A percentile compares a stretch with the other conserved stretches of the same genome.
phyloP scores from a whole-genome alignment of 2,113 vertebrate genomes.

The Xiphorhynchus elegans region DNA sequence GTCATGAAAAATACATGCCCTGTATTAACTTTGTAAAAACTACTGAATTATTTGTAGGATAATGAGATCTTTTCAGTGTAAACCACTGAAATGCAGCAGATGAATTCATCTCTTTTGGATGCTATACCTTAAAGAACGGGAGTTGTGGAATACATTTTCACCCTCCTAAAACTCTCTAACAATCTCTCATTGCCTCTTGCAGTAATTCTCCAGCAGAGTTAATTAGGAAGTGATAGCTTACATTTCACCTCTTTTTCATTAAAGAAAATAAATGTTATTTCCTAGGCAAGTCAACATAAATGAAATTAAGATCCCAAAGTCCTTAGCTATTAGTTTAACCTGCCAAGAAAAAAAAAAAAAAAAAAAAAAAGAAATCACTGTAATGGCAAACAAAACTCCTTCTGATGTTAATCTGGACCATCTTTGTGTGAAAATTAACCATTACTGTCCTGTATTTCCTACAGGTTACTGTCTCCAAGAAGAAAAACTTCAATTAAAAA shows the following conservation, averaged over 20 bases:
- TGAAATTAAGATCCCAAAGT: neutral
- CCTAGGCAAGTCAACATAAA: neutral
- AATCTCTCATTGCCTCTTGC: neutral
- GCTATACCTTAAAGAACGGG: neutral
- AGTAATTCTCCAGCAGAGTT: neutral
- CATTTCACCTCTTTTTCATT: neutral
- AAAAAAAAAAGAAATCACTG: neutral
- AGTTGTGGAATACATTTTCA: neutral
- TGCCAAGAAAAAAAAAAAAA: neutral
- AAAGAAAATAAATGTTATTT: neutral
- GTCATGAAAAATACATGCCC: slow-evolving; percentile 43
- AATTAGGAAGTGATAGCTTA: neutral
- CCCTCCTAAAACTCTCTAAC: neutral
- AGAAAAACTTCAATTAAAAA: neutral
- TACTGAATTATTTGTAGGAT: slow-evolving; percentile 6
- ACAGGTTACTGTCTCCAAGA: neutral
- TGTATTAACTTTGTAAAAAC: slow-evolving; percentile 26
- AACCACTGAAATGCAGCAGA: neutral
- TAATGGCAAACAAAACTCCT: neutral
- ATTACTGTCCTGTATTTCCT: neutral
- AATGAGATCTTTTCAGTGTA: neutral
- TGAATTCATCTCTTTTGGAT: neutral
- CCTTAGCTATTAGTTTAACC: neutral
- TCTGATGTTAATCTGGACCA: neutral
- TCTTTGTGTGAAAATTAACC: neutral